These are phyloP conservation scores for Eumeta japonica DNA, from an alignment of 1,140 invertebrate species.

Conservation along the genomic window DNA sequence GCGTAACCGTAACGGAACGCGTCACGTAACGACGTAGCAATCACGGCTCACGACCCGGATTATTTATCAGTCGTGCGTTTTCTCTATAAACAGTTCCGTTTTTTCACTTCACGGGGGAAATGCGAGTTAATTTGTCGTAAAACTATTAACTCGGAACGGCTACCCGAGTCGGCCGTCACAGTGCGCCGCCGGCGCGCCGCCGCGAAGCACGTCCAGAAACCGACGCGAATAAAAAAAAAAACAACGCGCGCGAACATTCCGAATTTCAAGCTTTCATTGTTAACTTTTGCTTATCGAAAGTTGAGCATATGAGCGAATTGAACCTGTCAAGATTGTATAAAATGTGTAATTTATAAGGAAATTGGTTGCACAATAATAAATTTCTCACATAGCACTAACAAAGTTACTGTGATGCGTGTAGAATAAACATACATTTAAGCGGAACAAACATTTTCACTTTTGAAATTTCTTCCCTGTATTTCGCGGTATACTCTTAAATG, in stretches of 20 bases:
- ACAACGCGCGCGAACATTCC: neutral
- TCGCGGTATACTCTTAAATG: no score
- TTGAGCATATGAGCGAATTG: conserved; percentile 25
- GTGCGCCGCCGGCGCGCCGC: conserved; percentile 23
- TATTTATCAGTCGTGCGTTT: conserved; percentile 42
- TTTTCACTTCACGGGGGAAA: conserved; percentile 46
- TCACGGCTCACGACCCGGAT: conserved; percentile 29
- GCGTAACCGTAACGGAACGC: no score
- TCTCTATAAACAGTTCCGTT: conserved; percentile 43
- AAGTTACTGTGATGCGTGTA: no score
- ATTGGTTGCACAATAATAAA: no score
- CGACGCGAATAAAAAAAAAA: neutral
- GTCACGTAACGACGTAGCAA: no score
- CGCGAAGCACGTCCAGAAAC: conserved; percentile 2
- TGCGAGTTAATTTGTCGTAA: conserved; percentile 41
- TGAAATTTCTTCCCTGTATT: no score
- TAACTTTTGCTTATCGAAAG: conserved; percentile 39
- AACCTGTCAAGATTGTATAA: neutral
- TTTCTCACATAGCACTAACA: no score
- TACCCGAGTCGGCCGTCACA: conserved; percentile 18
- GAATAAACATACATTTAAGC: no score
- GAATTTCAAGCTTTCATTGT: conserved; percentile 32
- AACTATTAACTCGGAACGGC: conserved; percentile 27
- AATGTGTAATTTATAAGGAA: neutral
- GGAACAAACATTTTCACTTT: no score